Evolutionary conservation across 2,113 vertebrate genomes (phyloP).

Genomic region (Calypte anna): DNA sequence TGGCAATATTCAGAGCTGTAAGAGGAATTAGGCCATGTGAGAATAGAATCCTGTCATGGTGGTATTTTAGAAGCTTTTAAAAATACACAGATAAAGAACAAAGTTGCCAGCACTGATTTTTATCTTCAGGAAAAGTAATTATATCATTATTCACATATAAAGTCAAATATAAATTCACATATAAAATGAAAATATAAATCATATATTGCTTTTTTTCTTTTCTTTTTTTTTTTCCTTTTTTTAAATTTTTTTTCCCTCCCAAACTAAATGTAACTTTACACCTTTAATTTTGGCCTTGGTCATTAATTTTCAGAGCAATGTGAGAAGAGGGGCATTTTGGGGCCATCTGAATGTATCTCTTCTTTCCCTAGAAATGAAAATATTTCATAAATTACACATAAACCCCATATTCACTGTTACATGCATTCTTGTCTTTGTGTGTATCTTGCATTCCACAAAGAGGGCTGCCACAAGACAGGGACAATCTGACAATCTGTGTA

Average conservation of each 20-base stretch:
- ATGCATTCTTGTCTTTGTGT: rapidly evolving
- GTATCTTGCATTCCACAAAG: not conserved
- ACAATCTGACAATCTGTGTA: not conserved
- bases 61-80: not conserved
- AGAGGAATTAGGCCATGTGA: not conserved
- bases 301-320: not conserved
- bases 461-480: not conserved
- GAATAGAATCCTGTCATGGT: not conserved
- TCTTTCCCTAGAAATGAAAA: not conserved
- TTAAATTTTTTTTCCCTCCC: not conserved
- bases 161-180: not conserved
- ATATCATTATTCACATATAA: not conserved
- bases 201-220: not conserved
- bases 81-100: not conserved
- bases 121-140: not conserved
- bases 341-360: not conserved
- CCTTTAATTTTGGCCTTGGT: not conserved
- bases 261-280: not conserved
- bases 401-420: not conserved
- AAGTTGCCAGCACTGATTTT: not conserved
- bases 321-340: not conserved
- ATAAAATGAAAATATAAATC: not conserved
- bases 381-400: not conserved
- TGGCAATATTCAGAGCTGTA: constrained; percentile 24
- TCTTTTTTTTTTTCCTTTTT: not conserved